Conservation (phyloP, 1,140 invertebrate genomes). For the Mercenaria mercenaria region DNA sequence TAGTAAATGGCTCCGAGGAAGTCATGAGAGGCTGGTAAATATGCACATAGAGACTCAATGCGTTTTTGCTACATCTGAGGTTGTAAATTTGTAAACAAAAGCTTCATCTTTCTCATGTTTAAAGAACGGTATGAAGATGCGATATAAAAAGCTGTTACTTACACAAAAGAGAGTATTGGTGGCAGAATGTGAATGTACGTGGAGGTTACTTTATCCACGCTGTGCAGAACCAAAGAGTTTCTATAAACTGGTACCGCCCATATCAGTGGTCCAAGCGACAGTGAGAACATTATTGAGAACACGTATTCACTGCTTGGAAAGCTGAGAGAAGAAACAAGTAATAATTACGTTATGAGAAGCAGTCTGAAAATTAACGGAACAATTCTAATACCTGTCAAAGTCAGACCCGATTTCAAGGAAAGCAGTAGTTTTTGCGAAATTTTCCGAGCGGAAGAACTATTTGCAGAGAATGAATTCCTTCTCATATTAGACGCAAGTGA, state of each 20-base stretch:
- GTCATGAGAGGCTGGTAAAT: too few relatives aligned
- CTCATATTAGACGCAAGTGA: too few relatives aligned
- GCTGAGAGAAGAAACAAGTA: constrained; percentile 44
- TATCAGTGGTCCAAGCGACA: constrained; percentile 79
- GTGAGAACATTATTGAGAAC: constrained; percentile 78
- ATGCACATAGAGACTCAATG: too few relatives aligned
- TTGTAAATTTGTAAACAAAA: too few relatives aligned
- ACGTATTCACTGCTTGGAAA: constrained; percentile 56
- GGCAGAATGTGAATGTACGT: constrained; percentile 82
- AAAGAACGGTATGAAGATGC: too few relatives aligned
- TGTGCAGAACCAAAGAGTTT: constrained; percentile 83
- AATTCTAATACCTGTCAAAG: not conserved
- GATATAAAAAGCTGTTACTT: too few relatives aligned
- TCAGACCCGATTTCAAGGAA: not conserved
- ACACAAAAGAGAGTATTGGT: constrained; percentile 78
- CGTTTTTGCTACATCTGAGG: not conserved
- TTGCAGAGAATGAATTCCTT: too few relatives aligned
- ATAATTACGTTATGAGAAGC: not conserved
- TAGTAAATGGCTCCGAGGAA: too few relatives aligned
- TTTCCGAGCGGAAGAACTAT: too few relatives aligned
- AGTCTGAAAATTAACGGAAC: not conserved
- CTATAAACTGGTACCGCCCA: constrained; percentile 81
- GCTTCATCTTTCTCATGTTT: too few relatives aligned
- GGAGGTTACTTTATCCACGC: constrained; percentile 81
- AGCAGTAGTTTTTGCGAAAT: too few relatives aligned